phyloP scores from a whole-genome alignment of 2,797 vertebrate species.

The Perodicticus potto region DNA sequence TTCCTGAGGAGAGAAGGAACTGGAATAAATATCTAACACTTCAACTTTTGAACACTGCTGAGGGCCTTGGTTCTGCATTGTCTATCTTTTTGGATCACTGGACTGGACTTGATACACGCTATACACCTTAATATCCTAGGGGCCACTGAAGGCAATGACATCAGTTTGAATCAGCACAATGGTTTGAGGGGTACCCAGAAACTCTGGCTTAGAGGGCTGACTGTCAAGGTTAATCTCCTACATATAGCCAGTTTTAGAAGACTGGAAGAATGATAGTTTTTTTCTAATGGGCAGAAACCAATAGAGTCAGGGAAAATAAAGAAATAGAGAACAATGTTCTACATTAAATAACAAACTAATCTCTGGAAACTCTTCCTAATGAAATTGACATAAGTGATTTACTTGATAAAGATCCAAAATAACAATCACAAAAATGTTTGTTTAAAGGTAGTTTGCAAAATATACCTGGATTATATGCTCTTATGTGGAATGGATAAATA shows the following conservation, averaged over 20 bases:
- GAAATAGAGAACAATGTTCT: neutral
- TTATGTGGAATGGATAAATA: neutral
- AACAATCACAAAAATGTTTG: neutral
- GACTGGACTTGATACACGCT: neutral
- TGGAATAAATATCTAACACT: neutral
- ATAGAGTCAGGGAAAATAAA: neutral
- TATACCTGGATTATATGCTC: neutral
- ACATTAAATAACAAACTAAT: neutral
- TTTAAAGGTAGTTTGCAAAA: neutral
- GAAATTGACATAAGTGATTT: neutral
- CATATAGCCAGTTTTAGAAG: neutral
- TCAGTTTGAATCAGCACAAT: neutral
- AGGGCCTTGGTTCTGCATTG: neutral
- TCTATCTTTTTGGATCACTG: neutral
- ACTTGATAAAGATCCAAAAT: neutral
- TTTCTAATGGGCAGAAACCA: neutral
- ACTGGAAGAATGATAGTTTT: neutral
- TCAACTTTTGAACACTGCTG: neutral
- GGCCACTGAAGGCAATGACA: neutral
- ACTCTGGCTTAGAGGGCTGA: neutral
- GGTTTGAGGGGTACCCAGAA: neutral
- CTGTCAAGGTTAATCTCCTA: neutral
- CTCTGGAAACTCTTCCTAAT: neutral
- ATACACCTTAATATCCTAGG: neutral
- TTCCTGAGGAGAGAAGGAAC: neutral